Conservation (phyloP, 1,140 invertebrate genomes). For the Aplysia californica region DNA sequence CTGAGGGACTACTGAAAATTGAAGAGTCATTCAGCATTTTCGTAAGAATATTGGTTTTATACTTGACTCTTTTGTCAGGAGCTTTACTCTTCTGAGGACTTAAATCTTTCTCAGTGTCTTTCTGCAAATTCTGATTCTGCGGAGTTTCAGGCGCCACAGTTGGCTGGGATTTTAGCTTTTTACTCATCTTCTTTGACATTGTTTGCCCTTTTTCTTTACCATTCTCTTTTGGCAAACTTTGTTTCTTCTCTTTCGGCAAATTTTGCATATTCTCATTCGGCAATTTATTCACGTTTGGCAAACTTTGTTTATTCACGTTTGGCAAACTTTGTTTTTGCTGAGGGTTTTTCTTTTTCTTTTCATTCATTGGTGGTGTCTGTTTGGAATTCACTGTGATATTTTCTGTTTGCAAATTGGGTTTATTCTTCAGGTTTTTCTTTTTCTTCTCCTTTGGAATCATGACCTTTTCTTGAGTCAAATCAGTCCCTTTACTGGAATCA, state of each 20-base stretch:
- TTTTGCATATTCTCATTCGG: not conserved
- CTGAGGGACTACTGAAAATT: too few species aligned
- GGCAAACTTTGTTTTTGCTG: not conserved
- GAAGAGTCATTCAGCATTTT: not conserved
- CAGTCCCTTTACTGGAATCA: not conserved
- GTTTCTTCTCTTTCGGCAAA: not conserved
- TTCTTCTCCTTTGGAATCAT: not conserved
- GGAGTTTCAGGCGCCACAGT: too few species aligned
- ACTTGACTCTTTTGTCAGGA: too few species aligned
- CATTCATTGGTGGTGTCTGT: not conserved
- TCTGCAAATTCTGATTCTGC: not conserved
- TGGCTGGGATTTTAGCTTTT: too few species aligned
- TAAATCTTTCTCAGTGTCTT: not conserved
- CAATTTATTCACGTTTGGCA: too few species aligned
- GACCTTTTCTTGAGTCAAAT: not conserved
- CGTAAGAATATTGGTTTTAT: not conserved
- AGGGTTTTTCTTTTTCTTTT: not conserved
- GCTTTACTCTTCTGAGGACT: not conserved
- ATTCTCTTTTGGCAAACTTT: not conserved
- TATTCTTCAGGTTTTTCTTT: not conserved
- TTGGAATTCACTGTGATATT: not conserved
- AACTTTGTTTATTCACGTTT: too few species aligned
- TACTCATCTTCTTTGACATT: not conserved
- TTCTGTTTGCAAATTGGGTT: not conserved
- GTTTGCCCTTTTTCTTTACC: not conserved